phyloP scores from a whole-genome alignment of 2,797 vertebrate species.

The Thripadectes ignobilis region DNA sequence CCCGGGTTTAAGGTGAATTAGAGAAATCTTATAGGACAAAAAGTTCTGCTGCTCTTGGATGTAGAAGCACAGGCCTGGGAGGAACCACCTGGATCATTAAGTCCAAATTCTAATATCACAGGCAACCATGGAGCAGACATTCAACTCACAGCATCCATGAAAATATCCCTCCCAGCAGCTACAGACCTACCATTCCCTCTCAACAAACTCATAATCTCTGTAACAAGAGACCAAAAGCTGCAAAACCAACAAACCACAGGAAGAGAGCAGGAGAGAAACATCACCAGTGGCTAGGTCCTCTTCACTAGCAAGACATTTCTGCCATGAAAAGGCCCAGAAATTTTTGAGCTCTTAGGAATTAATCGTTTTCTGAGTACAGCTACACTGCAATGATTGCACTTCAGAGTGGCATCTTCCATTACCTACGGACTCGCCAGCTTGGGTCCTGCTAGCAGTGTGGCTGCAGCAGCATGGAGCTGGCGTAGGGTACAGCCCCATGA shows the following conservation, averaged over 20 bases:
- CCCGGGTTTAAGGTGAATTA: neutral
- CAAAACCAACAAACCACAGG: neutral
- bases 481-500: neutral
- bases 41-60: neutral
- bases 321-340: neutral
- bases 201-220: neutral
- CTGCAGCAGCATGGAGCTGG: neutral
- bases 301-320: neutral
- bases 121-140: neutral
- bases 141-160: neutral
- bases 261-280: neutral
- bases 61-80: neutral
- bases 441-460: neutral
- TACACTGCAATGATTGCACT: neutral
- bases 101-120: neutral
- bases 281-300: neutral
- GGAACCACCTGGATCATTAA: neutral
- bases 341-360: neutral
- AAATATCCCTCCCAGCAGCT: neutral
- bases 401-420: neutral
- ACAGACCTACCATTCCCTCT: neutral
- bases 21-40: neutral
- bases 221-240: neutral
- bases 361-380: neutral
- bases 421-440: accelerated